Conservation (phyloP, 2,113 vertebrate species). For the Callopanchax toddi region DNA sequence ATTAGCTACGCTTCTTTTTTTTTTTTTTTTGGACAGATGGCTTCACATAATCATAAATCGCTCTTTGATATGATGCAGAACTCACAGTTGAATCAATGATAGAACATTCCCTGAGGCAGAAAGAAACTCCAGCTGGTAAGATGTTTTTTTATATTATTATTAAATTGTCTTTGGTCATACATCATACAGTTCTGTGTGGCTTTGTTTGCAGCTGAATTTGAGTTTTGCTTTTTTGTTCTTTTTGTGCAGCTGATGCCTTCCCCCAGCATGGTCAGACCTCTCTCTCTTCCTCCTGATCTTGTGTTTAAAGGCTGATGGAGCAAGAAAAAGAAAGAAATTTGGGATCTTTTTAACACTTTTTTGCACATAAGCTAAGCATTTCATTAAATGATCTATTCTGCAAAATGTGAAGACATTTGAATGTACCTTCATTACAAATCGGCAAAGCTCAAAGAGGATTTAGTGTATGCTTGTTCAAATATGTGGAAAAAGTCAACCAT, state of each 20-base stretch:
- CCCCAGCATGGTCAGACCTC: no score
- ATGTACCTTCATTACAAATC: not conserved
- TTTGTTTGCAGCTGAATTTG: not conserved
- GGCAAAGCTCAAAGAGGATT: not conserved
- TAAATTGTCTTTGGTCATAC: not conserved
- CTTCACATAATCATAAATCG: not conserved
- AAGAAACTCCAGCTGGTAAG: slow-evolving; percentile 4
- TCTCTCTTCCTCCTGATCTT: no score
- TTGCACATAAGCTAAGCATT: no score
- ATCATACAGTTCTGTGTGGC: not conserved
- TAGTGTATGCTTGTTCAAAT: not conserved
- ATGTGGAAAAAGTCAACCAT: slow-evolving; percentile 1
- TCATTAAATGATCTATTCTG: not conserved
- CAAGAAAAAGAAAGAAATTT: no score
- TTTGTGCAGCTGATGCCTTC: no score
- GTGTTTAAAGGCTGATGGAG: no score
- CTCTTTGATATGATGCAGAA: not conserved
- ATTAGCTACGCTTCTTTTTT: not conserved
- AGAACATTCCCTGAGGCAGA: not conserved
- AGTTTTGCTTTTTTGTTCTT: not conserved
- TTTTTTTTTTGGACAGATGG: not conserved
- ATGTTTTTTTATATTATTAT: not conserved
- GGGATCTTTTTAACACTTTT: no score
- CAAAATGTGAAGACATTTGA: not conserved
- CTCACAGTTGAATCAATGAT: not conserved